Base-by-base conservation (phyloP, 2,113 vertebrate species). In the Daphoenositta chrysoptera region DNA sequence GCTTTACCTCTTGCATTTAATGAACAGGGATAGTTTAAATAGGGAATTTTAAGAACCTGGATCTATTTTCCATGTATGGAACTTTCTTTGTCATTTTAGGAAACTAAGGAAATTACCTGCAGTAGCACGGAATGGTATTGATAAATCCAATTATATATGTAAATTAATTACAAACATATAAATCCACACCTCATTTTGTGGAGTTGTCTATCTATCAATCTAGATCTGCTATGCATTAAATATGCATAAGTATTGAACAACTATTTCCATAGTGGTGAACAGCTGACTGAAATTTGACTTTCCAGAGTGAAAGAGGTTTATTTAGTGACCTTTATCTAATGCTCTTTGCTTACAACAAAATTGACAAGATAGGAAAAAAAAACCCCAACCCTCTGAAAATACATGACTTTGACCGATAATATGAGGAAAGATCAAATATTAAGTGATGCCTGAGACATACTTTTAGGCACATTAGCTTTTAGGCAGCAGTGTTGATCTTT, bases 341-440 rank as follows among this genome's bases (percentile, higher is more conserved):
- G n/a, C 3, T 40, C 20, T 86, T 86, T 79, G 24, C 24, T 77
- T 61, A 66, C 39, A 70, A 31, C 24, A 57, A 73, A 86, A 70
- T 31, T 58, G 47, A 45, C 42, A 63, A 83, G 68, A 84, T 30
- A 31, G 22, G 5, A 15, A 89, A n/a, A 8, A 8, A 5, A 6
- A 11, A 0, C 2, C 30, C 28, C 19, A 47, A 31, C 5, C 2
- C 7, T 66, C 51, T 47, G 11, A 75, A 87, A 82, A 87, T 10
- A 35, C 2, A 26, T 3, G 6, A 14, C 48, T 84, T 93, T 9
- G 42, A 20, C 15, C 0, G 0, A 48, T 71, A 71, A 50, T 35
- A 20, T 19, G 33, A 87, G 20, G 11, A 53, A 81, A 89, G 51
- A 19, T 33, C 71, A 89, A 87, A 63, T 63, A 53, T 16, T 54